Conservation (phyloP, 2,797 vertebrate species). For the Tapera naevia region DNA sequence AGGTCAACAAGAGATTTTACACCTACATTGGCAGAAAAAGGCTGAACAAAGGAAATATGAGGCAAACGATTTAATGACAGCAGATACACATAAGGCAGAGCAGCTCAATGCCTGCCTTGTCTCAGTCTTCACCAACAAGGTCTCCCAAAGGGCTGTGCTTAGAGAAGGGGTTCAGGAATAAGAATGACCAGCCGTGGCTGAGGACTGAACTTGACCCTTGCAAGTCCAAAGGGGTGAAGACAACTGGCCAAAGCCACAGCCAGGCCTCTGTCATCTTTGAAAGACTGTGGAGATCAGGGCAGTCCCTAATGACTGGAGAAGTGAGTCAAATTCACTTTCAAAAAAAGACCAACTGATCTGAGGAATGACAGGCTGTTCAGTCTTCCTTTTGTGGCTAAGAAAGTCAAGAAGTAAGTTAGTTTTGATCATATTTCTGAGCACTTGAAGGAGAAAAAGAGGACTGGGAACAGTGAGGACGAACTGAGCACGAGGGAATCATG, state of each 20-base stretch:
- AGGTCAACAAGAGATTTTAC: neutral
- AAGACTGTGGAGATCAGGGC: neutral
- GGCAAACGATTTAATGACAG: neutral
- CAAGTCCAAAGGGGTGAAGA: neutral
- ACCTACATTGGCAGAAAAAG: neutral
- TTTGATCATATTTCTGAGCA: neutral
- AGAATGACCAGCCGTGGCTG: neutral
- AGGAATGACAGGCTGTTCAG: neutral
- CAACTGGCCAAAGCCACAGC: neutral
- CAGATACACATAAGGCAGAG: neutral
- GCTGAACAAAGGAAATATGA: neutral
- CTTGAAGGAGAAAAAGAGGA: neutral
- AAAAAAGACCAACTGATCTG: neutral
- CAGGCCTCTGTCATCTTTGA: neutral
- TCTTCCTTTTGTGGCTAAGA: neutral
- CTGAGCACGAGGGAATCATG: neutral
- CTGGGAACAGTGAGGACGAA: neutral
- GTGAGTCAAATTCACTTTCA: neutral
- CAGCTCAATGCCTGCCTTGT: neutral
- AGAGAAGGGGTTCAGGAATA: neutral
- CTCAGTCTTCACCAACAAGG: neutral
- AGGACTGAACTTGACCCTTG: neutral
- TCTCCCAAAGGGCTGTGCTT: neutral
- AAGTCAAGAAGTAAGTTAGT: neutral
- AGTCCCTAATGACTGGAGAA: neutral